Base-by-base conservation (phyloP, 1,140 invertebrate genomes). In the Drosophila biarmipes region DNA sequence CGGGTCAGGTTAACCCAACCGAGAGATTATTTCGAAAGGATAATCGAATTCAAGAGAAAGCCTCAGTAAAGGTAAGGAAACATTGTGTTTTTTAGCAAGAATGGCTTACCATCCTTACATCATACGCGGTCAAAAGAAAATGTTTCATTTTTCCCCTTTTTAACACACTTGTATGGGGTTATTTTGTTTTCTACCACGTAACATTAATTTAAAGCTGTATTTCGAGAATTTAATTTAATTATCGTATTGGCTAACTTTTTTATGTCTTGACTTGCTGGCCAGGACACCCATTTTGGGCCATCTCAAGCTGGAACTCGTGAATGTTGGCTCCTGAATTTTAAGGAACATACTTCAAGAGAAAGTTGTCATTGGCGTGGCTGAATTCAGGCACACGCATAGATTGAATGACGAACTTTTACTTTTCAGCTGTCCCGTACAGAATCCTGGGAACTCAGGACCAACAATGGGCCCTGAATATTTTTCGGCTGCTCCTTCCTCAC, bases 401-500 rank as follows among this genome's bases (percentile, higher is more conserved):
- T 78, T 87, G 82, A 85, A 68, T 74, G 78, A 81, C 73, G 61
- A 87, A 85, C 81, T 85, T 85, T 85, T 85, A 78, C 82, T 85
- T 85, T 85, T 71, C 48, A 63, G 53, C 42, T 62, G 59, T 49
- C 38, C 71, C 34, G 34, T 27, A 31, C 63, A 64, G 63, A 52
- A 7, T 43, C 37, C 14, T 4, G n/a, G 24, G 45, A 40, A 52
- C 48, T 42, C 46, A 52, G 58, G 37, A 51, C 59, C 58, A 35
- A 64, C 52, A 64, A 43, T 68, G 69, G 80, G 77, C 68, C 51
- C 62, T 73, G 79, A 69, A 69, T 55, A 71, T 73, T 77, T 86
- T 81, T 75, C 40, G 57, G 74, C 66, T 64, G 79, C 78, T 66
- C 6, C 34, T 19, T n/a, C 53, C 24, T n/a, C 37, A 49, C 35